Evolutionary conservation across 2,888 invertebrate genomes (phyloP).

Genomic region (Platerodrilus igneus): DNA sequence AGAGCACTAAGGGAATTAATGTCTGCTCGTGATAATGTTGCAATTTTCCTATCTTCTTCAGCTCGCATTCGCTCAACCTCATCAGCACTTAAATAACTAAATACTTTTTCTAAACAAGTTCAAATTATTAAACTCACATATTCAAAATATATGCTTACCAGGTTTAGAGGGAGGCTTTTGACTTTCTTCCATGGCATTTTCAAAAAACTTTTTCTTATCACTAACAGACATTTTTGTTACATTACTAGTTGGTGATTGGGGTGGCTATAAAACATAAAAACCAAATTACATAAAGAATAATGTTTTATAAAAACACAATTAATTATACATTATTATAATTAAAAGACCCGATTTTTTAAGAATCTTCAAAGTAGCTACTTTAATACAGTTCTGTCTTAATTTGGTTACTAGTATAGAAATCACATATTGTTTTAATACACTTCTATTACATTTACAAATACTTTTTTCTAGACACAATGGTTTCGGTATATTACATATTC

Average conservation of each 20-base stretch:
- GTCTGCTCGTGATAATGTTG: slow-evolving; percentile 64
- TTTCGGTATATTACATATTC: too few species aligned
- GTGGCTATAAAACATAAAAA: slow-evolving; percentile 38
- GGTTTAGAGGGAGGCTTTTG: slow-evolving; percentile 75
- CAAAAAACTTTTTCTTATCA: slow-evolving; percentile 92
- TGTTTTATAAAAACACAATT: too few species aligned
- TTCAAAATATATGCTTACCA: slow-evolving; percentile 12
- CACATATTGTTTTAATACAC: too few species aligned
- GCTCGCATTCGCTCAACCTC: slow-evolving; percentile 92
- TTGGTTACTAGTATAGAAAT: too few species aligned
- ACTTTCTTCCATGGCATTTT: slow-evolving; percentile 91
- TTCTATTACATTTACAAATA: too few species aligned
- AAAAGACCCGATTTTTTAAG: slow-evolving; percentile 1
- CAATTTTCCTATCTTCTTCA: slow-evolving; percentile 88
- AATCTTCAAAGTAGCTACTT: neutral
- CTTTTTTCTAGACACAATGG: too few species aligned
- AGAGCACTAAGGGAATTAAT: slow-evolving; percentile 54
- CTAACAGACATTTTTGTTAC: slow-evolving; percentile 83
- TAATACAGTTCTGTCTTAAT: neutral
- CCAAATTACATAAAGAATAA: too few species aligned
- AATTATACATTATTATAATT: slow-evolving; percentile 1
- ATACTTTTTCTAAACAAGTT: slow-evolving; percentile 72
- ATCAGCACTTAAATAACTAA: slow-evolving; percentile 89
- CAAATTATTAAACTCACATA: slow-evolving; percentile 5
- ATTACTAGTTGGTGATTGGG: slow-evolving; percentile 67